Evolutionary conservation across 2,797 vertebrate genomes (phyloP).

Genomic region (Poeciliopsis infans): DNA sequence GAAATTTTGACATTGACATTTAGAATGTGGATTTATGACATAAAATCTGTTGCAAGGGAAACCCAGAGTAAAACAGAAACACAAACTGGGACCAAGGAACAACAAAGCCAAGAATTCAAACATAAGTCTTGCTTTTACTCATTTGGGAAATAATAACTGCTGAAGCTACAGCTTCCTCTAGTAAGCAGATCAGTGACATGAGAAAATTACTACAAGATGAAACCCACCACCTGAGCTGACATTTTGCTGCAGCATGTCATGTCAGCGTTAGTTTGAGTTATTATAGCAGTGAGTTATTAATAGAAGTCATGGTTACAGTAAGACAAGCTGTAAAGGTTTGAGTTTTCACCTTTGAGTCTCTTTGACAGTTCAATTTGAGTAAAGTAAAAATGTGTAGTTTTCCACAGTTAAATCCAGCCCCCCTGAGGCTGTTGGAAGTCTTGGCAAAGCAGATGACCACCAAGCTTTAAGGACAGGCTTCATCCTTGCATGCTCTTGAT

Average conservation of each 20-base stretch:
- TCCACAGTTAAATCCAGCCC: constrained; percentile 2
- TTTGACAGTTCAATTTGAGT: constrained; percentile 11
- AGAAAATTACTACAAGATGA: constrained; percentile 71
- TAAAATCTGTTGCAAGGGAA: not conserved
- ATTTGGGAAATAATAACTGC: constrained; percentile 43
- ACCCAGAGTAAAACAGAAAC: not conserved
- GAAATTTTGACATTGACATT: not conserved
- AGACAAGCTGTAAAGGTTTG: constrained; percentile 61
- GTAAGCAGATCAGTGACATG: constrained; percentile 64
- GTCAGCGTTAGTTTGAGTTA: constrained; percentile 53
- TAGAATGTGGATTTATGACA: not conserved
- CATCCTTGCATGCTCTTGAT: constrained; percentile 37
- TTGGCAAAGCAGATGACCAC: constrained; percentile 19
- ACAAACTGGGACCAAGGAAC: not conserved
- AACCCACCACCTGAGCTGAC: constrained; percentile 66
- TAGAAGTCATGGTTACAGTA: constrained; percentile 63
- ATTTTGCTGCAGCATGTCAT: constrained; percentile 56
- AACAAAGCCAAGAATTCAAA: not conserved
- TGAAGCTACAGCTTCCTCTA: constrained; percentile 33
- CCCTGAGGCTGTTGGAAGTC: constrained; percentile 31
- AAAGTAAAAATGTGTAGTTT: not conserved
- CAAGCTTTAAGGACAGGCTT: constrained; percentile 37
- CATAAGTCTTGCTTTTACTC: constrained; percentile 23
- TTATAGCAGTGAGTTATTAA: constrained; percentile 65
- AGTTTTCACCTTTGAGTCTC: constrained; percentile 19